Conservation (phyloP, 2,797 vertebrate genomes). For the Champsocephalus gunnari region DNA sequence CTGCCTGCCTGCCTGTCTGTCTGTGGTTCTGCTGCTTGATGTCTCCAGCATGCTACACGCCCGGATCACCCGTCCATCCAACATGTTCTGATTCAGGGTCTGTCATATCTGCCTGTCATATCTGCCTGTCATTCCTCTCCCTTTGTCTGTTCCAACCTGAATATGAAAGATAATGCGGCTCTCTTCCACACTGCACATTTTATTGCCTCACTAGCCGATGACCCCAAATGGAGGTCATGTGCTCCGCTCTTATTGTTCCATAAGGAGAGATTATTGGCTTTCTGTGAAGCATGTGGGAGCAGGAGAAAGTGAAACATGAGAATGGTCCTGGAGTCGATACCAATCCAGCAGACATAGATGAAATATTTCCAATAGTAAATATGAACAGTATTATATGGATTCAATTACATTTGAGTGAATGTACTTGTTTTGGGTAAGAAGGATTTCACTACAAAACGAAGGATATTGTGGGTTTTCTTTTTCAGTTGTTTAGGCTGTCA, state of each 20-base stretch:
- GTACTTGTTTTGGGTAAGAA: not conserved
- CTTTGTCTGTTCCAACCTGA: constrained; percentile 15
- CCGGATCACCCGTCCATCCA: constrained; percentile 30
- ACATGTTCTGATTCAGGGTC: constrained; percentile 25
- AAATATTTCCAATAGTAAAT: not conserved
- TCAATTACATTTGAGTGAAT: not conserved
- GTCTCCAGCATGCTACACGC: constrained; percentile 12
- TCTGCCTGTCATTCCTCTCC: constrained; percentile 32
- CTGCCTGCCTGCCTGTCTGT: not conserved
- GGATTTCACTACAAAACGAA: too few relatives aligned
- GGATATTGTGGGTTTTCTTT: too few relatives aligned
- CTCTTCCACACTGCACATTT: not conserved
- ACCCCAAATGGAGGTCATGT: constrained; percentile 44
- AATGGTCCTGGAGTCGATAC: not conserved
- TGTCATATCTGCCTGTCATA: not conserved
- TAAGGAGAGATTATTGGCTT: constrained; percentile 33
- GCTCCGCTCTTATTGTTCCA: not conserved
- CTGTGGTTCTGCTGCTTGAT: constrained; percentile 24
- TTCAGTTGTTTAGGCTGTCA: too few relatives aligned
- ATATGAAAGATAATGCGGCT: not conserved
- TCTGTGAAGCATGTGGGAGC: constrained; percentile 14
- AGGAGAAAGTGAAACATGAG: not conserved
- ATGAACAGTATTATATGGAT: not conserved
- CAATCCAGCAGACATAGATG: not conserved
- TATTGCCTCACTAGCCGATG: not conserved